These are phyloP conservation scores for Thunnus thynnus DNA, from an alignment of 2,113 vertebrate species.

Conservation along the genomic window DNA sequence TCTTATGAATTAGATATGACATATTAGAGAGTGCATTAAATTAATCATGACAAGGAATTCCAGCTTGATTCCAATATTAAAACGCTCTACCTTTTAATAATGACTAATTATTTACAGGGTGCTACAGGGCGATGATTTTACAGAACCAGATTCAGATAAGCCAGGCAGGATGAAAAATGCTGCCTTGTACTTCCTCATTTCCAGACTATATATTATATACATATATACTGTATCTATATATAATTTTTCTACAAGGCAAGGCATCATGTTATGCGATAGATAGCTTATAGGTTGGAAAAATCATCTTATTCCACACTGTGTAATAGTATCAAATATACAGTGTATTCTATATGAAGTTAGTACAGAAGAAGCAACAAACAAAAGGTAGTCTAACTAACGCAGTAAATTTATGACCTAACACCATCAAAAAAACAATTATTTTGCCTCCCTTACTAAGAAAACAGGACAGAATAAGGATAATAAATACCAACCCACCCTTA, in stretches of 20 bases:
- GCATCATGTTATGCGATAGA: not conserved
- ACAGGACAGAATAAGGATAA: conserved; percentile 12
- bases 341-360: conserved; percentile 4
- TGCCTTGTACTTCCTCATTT: not conserved
- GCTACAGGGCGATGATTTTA: conserved; percentile 23
- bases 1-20: conserved; percentile 80
- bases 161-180: conserved; percentile 11
- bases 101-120: conserved; percentile 66
- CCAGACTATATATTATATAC: not conserved
- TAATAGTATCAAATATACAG: not conserved
- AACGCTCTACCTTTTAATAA: conserved; percentile 63
- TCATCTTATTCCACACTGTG: not conserved
- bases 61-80: conserved; percentile 59
- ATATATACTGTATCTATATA: too few relatives aligned
- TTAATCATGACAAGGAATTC: conserved; percentile 73
- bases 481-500: conserved; percentile 13
- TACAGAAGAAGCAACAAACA: not conserved
- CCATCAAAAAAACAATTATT: conserved; percentile 30
- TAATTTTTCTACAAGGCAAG: not conserved
- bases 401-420: conserved; percentile 6
- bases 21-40: conserved; percentile 72
- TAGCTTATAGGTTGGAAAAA: not conserved
- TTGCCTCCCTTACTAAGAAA: not conserved
- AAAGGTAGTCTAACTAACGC: not conserved
- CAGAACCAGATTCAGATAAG: conserved; percentile 28